A percentile compares a stretch with the other conserved stretches of the same genome.
Conservation (phyloP, 2,888 invertebrate species). For the Empis livida region DNA sequence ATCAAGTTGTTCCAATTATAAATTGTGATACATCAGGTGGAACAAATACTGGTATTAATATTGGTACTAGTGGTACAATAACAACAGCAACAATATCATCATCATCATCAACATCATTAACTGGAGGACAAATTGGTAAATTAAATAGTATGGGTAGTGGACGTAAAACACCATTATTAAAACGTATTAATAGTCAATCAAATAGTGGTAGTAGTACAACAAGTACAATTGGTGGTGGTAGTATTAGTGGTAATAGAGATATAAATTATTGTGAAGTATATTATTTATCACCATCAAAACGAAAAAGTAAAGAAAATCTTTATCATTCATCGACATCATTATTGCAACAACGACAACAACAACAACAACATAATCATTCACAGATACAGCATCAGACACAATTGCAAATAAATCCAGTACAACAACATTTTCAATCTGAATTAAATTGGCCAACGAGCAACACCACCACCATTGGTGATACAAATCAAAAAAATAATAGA, state of each 20-base stretch:
- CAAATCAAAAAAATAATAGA: background rate
- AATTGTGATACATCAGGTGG: too few relatives aligned
- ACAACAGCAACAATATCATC: too few relatives aligned
- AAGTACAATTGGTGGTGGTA: conserved; percentile 17
- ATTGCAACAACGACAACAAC: conserved; percentile 3
- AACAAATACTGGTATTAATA: background rate
- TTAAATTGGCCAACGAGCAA: background rate
- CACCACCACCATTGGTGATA: too few relatives aligned
- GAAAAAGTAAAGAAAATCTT: conserved; percentile 18
- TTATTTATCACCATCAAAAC: conserved; percentile 32
- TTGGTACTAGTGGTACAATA: too few relatives aligned
- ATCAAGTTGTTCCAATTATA: too few relatives aligned
- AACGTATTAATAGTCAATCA: conserved; percentile 24
- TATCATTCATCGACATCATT: conserved; percentile 8
- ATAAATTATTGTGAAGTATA: conserved; percentile 24
- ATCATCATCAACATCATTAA: too few relatives aligned
- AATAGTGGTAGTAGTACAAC: conserved; percentile 16
- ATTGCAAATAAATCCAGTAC: conserved; percentile 2
- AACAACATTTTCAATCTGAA: background rate
- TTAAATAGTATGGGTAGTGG: background rate
- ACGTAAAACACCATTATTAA: conserved; percentile 18
- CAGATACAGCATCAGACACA: conserved; percentile 8
- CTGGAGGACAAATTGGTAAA: background rate
- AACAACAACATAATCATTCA: conserved; percentile 7
- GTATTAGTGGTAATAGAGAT: conserved; percentile 1